phyloP scores from a whole-genome alignment of 2,797 vertebrate genomes.

The Propithecus perrieri region DNA sequence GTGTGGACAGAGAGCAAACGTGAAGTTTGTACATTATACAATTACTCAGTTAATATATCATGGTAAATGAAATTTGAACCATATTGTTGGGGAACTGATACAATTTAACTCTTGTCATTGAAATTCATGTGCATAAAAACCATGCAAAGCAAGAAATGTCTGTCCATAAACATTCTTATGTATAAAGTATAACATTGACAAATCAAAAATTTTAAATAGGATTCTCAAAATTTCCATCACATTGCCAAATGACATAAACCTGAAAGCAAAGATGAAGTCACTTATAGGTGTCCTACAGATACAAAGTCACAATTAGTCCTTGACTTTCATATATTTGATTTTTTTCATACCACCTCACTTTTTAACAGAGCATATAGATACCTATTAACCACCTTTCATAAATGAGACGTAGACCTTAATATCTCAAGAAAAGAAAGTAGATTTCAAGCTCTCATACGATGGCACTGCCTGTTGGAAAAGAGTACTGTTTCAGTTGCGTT shows the following conservation, averaged over 20 bases:
- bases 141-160: neutral
- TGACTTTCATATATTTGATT: neutral
- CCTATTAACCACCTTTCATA: neutral
- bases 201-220: neutral
- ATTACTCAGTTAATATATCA: neutral
- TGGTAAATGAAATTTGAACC: neutral
- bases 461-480: neutral
- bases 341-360: neutral
- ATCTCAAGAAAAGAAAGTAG: neutral
- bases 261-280: neutral
- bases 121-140: neutral
- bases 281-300: neutral
- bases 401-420: neutral
- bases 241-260: neutral
- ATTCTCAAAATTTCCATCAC: neutral
- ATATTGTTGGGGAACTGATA: neutral
- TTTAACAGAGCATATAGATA: neutral
- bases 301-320: neutral
- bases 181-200: neutral
- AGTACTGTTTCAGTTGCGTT: neutral
- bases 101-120: neutral
- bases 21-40: neutral
- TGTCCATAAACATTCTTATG: neutral
- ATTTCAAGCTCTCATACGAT: neutral
- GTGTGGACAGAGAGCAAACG: neutral